These are phyloP conservation scores for Magallana angulata DNA, from an alignment of 1,140 invertebrate species.

Conservation along the genomic window DNA sequence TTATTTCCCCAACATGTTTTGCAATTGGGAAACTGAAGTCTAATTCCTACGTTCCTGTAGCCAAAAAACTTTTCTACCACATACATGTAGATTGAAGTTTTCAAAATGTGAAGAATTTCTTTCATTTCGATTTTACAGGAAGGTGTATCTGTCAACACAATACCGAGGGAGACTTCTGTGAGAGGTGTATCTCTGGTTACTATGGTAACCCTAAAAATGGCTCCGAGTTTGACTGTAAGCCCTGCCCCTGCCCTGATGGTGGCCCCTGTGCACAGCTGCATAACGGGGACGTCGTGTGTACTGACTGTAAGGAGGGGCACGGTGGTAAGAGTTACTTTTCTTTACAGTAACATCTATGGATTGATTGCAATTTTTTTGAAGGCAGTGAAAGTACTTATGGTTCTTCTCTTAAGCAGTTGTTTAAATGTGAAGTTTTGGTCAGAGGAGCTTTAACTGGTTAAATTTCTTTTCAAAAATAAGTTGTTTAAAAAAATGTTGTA, in stretches of 20 bases:
- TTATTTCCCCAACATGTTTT: too few species aligned
- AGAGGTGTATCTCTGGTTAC: conserved; percentile 93
- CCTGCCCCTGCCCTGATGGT: conserved; percentile 95
- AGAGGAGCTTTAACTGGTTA: too few species aligned
- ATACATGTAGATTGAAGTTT: too few species aligned
- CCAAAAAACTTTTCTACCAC: too few species aligned
- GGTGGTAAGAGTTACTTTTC: conserved; percentile 83
- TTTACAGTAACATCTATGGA: too few species aligned
- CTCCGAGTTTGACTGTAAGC: conserved; percentile 92
- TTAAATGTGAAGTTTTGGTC: too few species aligned
- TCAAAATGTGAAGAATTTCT: neutral
- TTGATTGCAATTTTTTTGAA: too few species aligned
- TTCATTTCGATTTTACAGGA: conserved; percentile 81
- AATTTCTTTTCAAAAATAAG: neutral
- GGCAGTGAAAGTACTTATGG: too few species aligned
- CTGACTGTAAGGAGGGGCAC: conserved; percentile 95
- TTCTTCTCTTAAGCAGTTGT: too few species aligned
- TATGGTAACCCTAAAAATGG: conserved; percentile 96
- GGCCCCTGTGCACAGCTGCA: conserved; percentile 94
- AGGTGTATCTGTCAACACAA: conserved; percentile 98
- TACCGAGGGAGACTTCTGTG: conserved; percentile 96
- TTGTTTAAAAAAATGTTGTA: neutral
- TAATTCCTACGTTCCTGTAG: too few species aligned
- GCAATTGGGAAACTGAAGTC: too few species aligned
- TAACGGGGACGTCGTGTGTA: conserved; percentile 90